A percentile compares a stretch with the other conserved stretches of the same genome.
Conservation (phyloP, 2,797 vertebrate species). For the Ciconia nigra region DNA sequence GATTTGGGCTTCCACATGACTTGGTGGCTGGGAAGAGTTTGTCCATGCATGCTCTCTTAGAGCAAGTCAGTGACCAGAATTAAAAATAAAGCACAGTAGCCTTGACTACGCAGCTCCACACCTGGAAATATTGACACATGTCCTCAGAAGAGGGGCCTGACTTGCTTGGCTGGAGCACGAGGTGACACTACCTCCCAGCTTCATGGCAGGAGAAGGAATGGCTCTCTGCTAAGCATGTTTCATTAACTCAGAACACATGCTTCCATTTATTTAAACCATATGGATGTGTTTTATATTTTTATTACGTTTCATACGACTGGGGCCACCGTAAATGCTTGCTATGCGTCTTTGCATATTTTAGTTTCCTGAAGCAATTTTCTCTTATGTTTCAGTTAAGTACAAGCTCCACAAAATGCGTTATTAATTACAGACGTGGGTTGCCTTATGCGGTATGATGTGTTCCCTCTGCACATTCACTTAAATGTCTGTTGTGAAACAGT, state of each 20-base stretch:
- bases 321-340: neutral
- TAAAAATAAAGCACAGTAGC: neutral
- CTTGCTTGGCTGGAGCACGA: neutral
- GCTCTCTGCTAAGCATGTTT: neutral
- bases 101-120: neutral
- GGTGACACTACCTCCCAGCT: neutral
- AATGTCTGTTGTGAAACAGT: constrained; percentile 6
- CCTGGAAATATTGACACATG: neutral
- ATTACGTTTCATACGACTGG: neutral
- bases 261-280: neutral
- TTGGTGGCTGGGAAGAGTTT: neutral
- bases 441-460: neutral
- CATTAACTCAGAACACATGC: neutral
- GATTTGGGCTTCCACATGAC: neutral
- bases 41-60: neutral
- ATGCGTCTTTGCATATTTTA: constrained; percentile 6
- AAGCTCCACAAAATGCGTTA: neutral
- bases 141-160: neutral
- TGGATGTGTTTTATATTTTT: neutral
- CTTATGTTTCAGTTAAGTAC: neutral
- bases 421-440: constrained; percentile 25
- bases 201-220: neutral
- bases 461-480: neutral
- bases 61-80: neutral
- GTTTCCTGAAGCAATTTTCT: constrained; percentile 27